phyloP scores from a whole-genome alignment of 2,113 vertebrate genomes.

The Eudyptes chrysolophus region DNA sequence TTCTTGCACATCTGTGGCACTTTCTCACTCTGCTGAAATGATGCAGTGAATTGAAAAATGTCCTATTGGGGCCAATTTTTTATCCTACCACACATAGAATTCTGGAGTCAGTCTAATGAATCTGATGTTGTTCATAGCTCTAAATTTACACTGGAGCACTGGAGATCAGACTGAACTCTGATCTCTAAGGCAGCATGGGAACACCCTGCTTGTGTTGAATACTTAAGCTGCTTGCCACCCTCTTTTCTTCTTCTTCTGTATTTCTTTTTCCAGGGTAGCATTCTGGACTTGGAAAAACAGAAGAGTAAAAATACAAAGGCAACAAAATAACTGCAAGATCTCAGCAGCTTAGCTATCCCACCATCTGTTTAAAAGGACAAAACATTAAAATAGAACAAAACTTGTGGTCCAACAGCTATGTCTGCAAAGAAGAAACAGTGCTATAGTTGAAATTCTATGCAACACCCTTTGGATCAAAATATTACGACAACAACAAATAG shows the following conservation, averaged over 20 bases:
- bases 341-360: conserved; percentile 1
- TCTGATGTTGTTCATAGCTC: background rate
- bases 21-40: conserved; percentile 51
- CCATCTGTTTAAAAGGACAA: conserved; percentile 67
- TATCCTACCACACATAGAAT: background rate
- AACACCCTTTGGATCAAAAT: conserved; percentile 68
- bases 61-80: background rate
- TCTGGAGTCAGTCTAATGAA: background rate
- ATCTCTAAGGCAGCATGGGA: conserved; percentile 26
- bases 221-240: conserved; percentile 1
- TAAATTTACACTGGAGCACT: background rate
- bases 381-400: conserved; percentile 21
- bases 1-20: conserved; percentile 56
- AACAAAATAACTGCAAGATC: conserved; percentile 56
- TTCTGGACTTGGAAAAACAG: conserved; percentile 56
- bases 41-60: conserved; percentile 43
- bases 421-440: conserved; percentile 46
- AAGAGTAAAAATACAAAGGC: conserved; percentile 55
- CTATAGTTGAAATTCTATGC: conserved; percentile 48
- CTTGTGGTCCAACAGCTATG: conserved; percentile 37
- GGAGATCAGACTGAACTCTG: background rate
- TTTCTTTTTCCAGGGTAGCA: conserved; percentile 46
- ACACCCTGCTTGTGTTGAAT: background rate
- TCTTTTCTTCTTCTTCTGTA: conserved; percentile 13
- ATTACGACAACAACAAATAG: conserved; percentile 40